phyloP scores from a whole-genome alignment of 2,888 invertebrate genomes.

The Polylopha cassiicola region DNA sequence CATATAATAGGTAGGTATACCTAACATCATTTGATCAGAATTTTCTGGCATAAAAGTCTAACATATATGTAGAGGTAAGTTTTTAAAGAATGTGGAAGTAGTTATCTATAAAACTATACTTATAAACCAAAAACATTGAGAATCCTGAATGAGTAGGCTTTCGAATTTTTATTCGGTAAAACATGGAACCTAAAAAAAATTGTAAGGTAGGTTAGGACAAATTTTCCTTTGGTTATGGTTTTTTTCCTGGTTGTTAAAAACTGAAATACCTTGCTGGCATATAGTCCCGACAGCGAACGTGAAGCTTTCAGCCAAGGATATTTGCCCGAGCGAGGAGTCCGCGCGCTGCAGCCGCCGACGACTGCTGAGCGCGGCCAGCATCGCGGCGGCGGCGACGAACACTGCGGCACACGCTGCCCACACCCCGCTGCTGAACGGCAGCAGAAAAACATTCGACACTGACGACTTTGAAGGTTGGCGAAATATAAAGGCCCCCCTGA shows the following conservation, averaged over 20 bases:
- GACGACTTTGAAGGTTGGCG: conserved; percentile 79
- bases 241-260: not conserved
- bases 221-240: no score
- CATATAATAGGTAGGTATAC: no score
- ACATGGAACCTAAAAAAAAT: no score
- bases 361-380: conserved; percentile 34
- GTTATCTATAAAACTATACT: no score
- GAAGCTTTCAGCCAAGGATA: conserved; percentile 61
- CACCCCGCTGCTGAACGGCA: conserved; percentile 77
- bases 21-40: no score
- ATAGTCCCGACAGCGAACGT: conserved; percentile 76
- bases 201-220: no score
- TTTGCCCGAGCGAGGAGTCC: conserved; percentile 28
- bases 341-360: conserved; percentile 19
- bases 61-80: no score
- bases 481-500: conserved; percentile 77
- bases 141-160: no score
- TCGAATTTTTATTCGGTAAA: no score
- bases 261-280: conserved; percentile 76
- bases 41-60: no score
- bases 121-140: no score
- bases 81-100: no score
- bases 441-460: conserved; percentile 78
- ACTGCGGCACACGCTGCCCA: conserved; percentile 61
- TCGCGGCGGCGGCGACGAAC: conserved; percentile 29